Percentiles rank a stretch among this genome's conserved stretches.
Evolutionary conservation across 2,888 invertebrate genomes (phyloP).

Genomic region (Dynastes tityus): DNA sequence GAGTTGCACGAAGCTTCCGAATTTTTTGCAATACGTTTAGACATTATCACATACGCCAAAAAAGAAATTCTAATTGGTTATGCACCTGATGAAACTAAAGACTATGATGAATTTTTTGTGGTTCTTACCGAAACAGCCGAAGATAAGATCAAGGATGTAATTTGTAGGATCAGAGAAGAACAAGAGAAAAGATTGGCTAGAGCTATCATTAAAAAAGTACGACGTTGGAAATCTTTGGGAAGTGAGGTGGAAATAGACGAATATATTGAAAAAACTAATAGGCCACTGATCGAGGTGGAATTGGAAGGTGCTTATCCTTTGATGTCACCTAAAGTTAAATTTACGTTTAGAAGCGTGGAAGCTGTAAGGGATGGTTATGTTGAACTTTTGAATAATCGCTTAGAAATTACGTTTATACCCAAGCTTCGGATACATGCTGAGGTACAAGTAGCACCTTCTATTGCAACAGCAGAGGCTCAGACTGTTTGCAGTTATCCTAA

Average conservation of each 20-base stretch:
- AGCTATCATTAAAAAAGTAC: conserved; percentile 59
- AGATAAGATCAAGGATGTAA: conserved; percentile 71
- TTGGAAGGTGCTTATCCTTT: conserved; percentile 78
- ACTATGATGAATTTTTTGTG: conserved; percentile 80
- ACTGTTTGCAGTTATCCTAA: conserved; percentile 79
- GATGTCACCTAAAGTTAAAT: conserved; percentile 66
- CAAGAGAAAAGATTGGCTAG: conserved; percentile 63
- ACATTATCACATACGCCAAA: conserved; percentile 67
- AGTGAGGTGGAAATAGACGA: conserved; percentile 78
- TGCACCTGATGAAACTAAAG: conserved; percentile 76
- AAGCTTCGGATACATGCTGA: conserved; percentile 75
- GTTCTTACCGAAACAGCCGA: conserved; percentile 75
- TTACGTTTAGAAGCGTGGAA: conserved; percentile 73
- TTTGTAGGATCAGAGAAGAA: conserved; percentile 75
- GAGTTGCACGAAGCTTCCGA: conserved; percentile 74
- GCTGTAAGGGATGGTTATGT: conserved; percentile 80
- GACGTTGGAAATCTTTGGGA: conserved; percentile 77
- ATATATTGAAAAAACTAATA: conserved; percentile 71
- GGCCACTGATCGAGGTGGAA: conserved; percentile 79
- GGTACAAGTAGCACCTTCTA: conserved; percentile 74
- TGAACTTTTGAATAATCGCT: conserved; percentile 77
- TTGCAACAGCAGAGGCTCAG: conserved; percentile 73
- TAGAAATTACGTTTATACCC: conserved; percentile 74
- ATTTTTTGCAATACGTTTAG: conserved; percentile 68
- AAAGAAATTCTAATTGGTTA: conserved; percentile 78